A percentile compares a stretch with the other conserved stretches of the same genome.
phyloP scores from a whole-genome alignment of 2,888 invertebrate species.

The Choristoneura rosaceana region DNA sequence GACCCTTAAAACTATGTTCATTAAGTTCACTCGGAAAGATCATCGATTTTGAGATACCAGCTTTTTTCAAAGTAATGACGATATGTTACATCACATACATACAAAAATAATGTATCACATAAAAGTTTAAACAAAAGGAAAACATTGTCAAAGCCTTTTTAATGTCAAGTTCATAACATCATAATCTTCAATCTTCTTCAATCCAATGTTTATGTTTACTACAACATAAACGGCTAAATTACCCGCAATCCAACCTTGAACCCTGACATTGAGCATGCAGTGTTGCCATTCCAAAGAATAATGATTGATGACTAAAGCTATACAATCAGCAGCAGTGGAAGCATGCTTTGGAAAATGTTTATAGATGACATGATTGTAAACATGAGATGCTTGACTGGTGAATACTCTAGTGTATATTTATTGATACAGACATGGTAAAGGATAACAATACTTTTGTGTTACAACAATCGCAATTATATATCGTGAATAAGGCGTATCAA shows the following conservation, averaged over 20 bases:
- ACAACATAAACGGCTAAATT: background rate
- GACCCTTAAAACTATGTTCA: too few species aligned
- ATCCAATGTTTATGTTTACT: background rate
- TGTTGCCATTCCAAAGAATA: conserved; percentile 4
- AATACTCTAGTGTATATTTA: background rate
- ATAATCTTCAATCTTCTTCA: background rate
- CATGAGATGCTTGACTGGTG: background rate
- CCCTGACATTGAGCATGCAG: conserved; percentile 26
- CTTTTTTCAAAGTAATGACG: too few species aligned
- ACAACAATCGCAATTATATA: background rate
- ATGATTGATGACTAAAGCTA: background rate
- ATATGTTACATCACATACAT: too few species aligned
- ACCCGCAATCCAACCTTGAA: conserved; percentile 9
- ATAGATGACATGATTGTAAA: conserved; percentile 8
- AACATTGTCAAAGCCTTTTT: background rate
- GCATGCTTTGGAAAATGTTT: background rate
- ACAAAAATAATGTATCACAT: background rate
- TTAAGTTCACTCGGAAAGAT: too few species aligned
- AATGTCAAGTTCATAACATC: too few species aligned
- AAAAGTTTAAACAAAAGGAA: background rate
- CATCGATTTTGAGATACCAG: too few species aligned
- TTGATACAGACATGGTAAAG: background rate
- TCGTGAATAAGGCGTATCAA: background rate
- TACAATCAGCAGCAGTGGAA: conserved; percentile 7
- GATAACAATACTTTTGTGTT: background rate